These are phyloP conservation scores for Melieria picta DNA, from an alignment of 2,888 invertebrate genomes.

Conservation along the genomic window DNA sequence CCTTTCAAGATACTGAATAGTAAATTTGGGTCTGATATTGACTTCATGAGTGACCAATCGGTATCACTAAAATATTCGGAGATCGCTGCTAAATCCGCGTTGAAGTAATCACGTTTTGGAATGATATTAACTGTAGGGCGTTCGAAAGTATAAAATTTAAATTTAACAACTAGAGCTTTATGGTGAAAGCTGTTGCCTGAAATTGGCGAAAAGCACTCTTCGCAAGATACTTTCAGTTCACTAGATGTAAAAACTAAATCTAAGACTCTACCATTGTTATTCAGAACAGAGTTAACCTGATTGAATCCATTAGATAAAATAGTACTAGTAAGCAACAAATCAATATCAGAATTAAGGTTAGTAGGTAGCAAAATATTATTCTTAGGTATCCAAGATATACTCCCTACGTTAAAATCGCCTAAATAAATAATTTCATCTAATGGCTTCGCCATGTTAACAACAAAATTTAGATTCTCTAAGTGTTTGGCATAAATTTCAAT, in stretches of 20 bases:
- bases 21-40: neutral
- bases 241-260: neutral
- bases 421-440: too few relatives aligned
- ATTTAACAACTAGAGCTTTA: neutral
- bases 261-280: neutral
- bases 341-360: too few relatives aligned
- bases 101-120: neutral
- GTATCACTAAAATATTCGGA: neutral
- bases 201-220: neutral
- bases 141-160: neutral
- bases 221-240: constrained; percentile 1
- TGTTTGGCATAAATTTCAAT: too few relatives aligned
- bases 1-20: too few relatives aligned
- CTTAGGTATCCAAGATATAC: too few relatives aligned
- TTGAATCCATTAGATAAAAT: neutral
- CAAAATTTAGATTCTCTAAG: too few relatives aligned
- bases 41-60: neutral
- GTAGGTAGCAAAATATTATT: too few relatives aligned
- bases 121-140: neutral
- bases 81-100: neutral
- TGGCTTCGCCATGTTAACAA: too few relatives aligned
- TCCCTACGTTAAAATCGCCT: too few relatives aligned
- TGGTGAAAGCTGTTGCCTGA: neutral
- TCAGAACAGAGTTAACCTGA: neutral
- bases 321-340: too few relatives aligned